Evolutionary conservation across 2,113 vertebrate genomes (phyloP), one percentile per base, ranked within the genome.

Genomic region (Haemorhous mexicanus): DNA sequence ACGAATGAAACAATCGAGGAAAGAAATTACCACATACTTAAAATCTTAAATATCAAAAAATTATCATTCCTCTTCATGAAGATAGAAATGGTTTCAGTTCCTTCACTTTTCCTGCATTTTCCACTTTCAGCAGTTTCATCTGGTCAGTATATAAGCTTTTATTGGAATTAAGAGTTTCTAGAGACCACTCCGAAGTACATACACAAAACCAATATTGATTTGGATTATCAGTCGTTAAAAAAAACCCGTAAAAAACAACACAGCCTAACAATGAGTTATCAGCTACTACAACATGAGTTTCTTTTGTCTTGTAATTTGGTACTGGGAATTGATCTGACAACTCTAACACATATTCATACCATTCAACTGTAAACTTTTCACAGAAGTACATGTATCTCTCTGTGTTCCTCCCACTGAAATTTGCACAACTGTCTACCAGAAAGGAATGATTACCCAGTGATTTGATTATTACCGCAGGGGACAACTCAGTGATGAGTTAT

Each of bases 251-350:
- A 27, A 74, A 77, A 7, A 4, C 15, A 67, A 39, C 13, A 32
- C 5, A 43, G 7, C 18, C 15, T 61, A 56, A 28, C 15, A 90
- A 55, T 26, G 33, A 67, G 5, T 61, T 55, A 37, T 46, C 53
- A 73, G 19, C 17, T 77, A 17, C 43, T 69, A 13, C 6, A 72
- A 30, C 23, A 24, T 56, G 6, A 59, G 7, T 49, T 76, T 87
- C 33, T 30, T 67, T 50, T 7, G 2, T 43, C 15, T 61, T 35
- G 11, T 70, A 74, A n/a, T 82, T 88, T 70, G 16, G 8, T 94
- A 44, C 62, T 90, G 80, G 86, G 58, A 94, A 95, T 35, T 58
- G 56, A 30, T 93, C 91, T 96, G 90, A 90, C 58, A 50, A 72
- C 22, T 92, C 66, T 72, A 92, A 95, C 68, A 93, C n/a, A 63